A percentile compares a stretch with the other conserved stretches of the same genome.
phyloP scores from a whole-genome alignment of 2,113 vertebrate species.

The Psettodes erumei region DNA sequence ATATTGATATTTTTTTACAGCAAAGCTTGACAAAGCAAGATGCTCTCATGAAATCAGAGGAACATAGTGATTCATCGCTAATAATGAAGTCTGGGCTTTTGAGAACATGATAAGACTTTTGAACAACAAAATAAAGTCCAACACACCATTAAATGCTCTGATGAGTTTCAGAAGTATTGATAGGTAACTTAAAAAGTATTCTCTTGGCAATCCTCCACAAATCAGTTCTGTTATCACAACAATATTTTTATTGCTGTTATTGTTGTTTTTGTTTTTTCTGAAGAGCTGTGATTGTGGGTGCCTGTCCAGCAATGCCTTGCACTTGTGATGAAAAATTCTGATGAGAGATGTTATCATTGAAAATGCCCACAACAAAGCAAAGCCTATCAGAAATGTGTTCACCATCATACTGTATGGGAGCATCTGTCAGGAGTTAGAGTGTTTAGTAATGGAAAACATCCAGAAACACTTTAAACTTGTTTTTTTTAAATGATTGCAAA shows the following conservation, averaged over 20 bases:
- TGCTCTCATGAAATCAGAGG: neutral
- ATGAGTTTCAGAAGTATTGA: slow-evolving; percentile 1
- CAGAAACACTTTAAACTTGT: neutral
- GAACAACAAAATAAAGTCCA: neutral
- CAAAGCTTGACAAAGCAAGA: neutral
- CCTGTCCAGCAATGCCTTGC: neutral
- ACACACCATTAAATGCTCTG: neutral
- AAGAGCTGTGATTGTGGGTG: neutral
- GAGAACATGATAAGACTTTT: neutral
- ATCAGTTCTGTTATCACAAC: slow-evolving; percentile 15
- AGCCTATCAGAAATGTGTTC: slow-evolving; percentile 3
- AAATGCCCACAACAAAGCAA: slow-evolving; percentile 4
- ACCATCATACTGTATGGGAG: slow-evolving; percentile 8
- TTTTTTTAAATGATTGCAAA: neutral
- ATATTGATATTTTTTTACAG: neutral
- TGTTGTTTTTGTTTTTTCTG: neutral
- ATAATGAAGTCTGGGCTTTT: neutral
- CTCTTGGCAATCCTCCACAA: slow-evolving; percentile 3
- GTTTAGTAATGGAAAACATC: slow-evolving; percentile 10
- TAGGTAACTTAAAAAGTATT: neutral
- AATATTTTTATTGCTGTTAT: slow-evolving; percentile 3
- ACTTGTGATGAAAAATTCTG: slow-evolving; percentile 5
- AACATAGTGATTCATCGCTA: neutral
- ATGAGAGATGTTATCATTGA: slow-evolving; percentile 7
- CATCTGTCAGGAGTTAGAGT: slow-evolving; percentile 10